Percentiles rank a stretch among this genome's conserved stretches.
Evolutionary conservation across 2,113 vertebrate genomes (phyloP).

Genomic region (Melanostigma gelatinosum): DNA sequence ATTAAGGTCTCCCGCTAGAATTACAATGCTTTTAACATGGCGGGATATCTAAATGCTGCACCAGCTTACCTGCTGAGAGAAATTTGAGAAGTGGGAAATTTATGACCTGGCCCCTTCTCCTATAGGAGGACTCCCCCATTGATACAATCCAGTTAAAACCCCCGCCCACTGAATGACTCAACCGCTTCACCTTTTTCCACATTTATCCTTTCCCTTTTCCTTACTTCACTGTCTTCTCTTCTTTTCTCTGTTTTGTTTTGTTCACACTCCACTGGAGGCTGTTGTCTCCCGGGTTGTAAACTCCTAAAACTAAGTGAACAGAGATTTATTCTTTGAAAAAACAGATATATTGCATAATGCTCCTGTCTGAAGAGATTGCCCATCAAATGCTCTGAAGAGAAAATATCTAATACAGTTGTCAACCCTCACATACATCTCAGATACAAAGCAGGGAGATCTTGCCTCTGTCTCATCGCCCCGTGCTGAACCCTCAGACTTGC

Average conservation of each 20-base stretch:
- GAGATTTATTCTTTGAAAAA: constrained; percentile 18
- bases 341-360: constrained; percentile 18
- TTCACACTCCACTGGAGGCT: constrained; percentile 10
- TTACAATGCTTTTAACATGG: constrained; percentile 85
- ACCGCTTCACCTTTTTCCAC: constrained; percentile 42
- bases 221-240: constrained; percentile 11
- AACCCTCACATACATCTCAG: background rate
- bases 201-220: constrained; percentile 9
- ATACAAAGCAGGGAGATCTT: background rate
- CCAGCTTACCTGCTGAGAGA: constrained; percentile 82
- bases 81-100: constrained; percentile 77
- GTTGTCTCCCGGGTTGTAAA: constrained; percentile 35
- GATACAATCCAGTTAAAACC: constrained; percentile 48
- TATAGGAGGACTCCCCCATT: constrained; percentile 67
- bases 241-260: constrained; percentile 17
- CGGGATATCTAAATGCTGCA: constrained; percentile 76
- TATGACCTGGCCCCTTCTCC: constrained; percentile 70
- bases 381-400: background rate
- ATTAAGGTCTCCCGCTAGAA: constrained; percentile 72
- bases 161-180: constrained; percentile 29
- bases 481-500: background rate
- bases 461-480: background rate
- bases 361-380: background rate
- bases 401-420: background rate
- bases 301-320: constrained; percentile 1